These are phyloP conservation scores for Xenops minutus DNA, from an alignment of 2,797 vertebrate genomes.

Conservation along the genomic window DNA sequence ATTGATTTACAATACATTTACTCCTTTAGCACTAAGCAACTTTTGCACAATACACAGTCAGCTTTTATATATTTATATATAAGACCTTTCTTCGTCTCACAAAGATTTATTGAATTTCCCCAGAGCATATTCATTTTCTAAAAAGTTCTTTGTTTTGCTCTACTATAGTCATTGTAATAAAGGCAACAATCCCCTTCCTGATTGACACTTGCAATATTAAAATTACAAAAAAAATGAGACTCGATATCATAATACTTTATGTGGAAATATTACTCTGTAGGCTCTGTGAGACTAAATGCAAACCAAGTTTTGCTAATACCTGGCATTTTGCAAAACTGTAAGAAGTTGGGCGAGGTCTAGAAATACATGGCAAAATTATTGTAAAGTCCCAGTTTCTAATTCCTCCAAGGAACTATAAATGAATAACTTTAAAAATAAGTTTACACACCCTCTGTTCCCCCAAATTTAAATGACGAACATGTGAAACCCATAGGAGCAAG, in stretches of 20 bases:
- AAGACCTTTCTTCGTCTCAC: constrained; percentile 66
- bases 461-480: constrained; percentile 7
- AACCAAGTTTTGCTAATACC: neutral
- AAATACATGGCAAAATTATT: constrained; percentile 48
- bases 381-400: neutral
- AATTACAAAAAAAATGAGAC: neutral
- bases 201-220: constrained; percentile 4
- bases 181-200: constrained; percentile 34
- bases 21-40: constrained; percentile 68
- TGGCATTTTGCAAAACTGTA: constrained; percentile 2
- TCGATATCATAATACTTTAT: neutral
- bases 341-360: constrained; percentile 26
- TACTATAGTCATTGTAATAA: constrained; percentile 49
- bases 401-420: constrained; percentile 52
- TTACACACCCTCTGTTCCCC: neutral
- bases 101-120: constrained; percentile 75
- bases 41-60: constrained; percentile 69
- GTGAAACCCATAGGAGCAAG: constrained; percentile 1
- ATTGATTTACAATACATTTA: constrained; percentile 75
- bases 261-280: constrained; percentile 21
- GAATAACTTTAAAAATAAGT: constrained; percentile 36
- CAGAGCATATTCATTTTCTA: constrained; percentile 63
- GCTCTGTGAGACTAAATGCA: constrained; percentile 31
- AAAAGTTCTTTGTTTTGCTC: constrained; percentile 71
- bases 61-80: constrained; percentile 66